Percentiles rank a stretch among this genome's conserved stretches.
Conservation (phyloP, 1,140 invertebrate species). For the Drosophila asahinai region DNA sequence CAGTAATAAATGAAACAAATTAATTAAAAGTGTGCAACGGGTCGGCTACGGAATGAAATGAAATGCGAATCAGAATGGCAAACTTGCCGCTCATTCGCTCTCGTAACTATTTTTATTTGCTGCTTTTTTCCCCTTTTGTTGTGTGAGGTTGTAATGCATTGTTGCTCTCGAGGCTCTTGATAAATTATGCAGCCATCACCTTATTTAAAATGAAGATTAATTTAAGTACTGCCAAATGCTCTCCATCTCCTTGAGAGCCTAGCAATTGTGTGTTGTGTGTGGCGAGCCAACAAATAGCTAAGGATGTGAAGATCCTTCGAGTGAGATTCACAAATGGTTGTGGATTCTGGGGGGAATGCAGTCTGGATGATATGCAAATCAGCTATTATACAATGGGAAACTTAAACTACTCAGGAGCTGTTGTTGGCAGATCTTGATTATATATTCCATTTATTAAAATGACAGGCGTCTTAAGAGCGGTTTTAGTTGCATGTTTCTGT, state of each 20-base stretch:
- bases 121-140: slow-evolving; percentile 7
- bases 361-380: slow-evolving; percentile 32
- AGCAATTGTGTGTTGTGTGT: slow-evolving; percentile 41
- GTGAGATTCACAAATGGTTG: slow-evolving; percentile 23
- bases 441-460: slow-evolving; percentile 28
- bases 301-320: slow-evolving; percentile 31
- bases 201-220: slow-evolving; percentile 75
- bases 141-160: slow-evolving; percentile 8
- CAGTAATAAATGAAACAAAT: slow-evolving; percentile 70
- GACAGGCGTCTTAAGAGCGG: neutral
- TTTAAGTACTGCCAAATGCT: slow-evolving; percentile 52
- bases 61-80: slow-evolving; percentile 48
- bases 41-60: slow-evolving; percentile 67
- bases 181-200: slow-evolving; percentile 58
- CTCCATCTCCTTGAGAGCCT: neutral
- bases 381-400: slow-evolving; percentile 26
- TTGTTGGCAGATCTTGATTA: slow-evolving; percentile 10
- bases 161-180: slow-evolving; percentile 33
- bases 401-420: slow-evolving; percentile 19
- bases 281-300: slow-evolving; percentile 32
- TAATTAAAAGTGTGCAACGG: slow-evolving; percentile 74
- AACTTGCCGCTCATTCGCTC: slow-evolving; percentile 27
- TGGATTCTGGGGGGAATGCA: neutral
- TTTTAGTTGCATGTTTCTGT: neutral
- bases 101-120: slow-evolving; percentile 4